A percentile compares a stretch with the other conserved stretches of the same genome.
These are phyloP conservation scores for Rhopalosiphum padi DNA, from an alignment of 1,140 invertebrate genomes.

Conservation along the genomic window DNA sequence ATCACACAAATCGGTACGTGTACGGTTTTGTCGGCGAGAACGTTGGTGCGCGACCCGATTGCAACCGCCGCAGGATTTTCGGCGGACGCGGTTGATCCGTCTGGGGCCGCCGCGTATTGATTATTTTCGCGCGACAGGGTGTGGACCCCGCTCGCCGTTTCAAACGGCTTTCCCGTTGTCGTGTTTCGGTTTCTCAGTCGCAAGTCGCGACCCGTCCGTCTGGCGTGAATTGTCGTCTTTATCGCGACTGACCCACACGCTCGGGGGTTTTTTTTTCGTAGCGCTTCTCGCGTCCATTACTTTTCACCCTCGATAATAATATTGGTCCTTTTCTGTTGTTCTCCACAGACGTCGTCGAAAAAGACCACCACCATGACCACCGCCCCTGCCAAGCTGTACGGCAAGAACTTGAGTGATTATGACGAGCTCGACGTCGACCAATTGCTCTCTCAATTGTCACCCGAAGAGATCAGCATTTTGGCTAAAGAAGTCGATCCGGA, in stretches of 20 bases:
- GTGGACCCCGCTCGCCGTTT: not conserved
- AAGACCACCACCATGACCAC: conserved; percentile 88
- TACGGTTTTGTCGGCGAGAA: not conserved
- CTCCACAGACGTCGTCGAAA: conserved; percentile 74
- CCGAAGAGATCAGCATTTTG: conserved; percentile 95
- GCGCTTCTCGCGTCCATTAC: not conserved
- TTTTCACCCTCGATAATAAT: not conserved
- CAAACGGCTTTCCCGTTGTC: not conserved
- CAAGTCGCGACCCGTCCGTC: not conserved
- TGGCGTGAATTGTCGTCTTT: not conserved
- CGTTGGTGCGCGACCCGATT: not conserved
- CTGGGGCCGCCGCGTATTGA: not conserved
- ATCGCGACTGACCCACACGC: too few species aligned
- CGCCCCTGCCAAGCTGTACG: conserved; percentile 87
- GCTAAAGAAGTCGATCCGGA: conserved; percentile 99
- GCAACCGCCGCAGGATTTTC: not conserved
- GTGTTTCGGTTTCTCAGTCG: not conserved
- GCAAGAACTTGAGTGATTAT: conserved; percentile 79
- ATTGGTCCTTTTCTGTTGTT: not conserved
- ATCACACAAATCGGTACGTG: not conserved
- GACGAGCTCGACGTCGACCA: conserved; percentile 97
- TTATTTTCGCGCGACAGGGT: conserved; percentile 12
- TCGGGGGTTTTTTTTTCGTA: too few species aligned
- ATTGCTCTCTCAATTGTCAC: conserved; percentile 89
- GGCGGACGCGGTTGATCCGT: not conserved